Base-by-base conservation (phyloP, 1,140 invertebrate species). In the Elysia chlorotica region DNA sequence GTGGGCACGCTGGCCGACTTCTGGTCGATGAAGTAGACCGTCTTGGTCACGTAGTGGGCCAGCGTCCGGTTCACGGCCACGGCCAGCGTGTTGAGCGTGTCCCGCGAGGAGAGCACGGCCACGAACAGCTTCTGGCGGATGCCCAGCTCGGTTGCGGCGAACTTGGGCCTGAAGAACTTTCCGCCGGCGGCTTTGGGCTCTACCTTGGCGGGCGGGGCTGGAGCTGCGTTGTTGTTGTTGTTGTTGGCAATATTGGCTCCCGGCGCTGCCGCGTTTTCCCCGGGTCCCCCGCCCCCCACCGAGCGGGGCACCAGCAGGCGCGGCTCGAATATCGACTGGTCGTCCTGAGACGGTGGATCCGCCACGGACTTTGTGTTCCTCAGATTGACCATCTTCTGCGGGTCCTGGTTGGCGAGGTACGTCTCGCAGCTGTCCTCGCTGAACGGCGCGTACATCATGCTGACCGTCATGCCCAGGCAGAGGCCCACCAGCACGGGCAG, bases 121-220 rank as follows among this genome's bases (percentile, higher is more conserved):
- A 96, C 91, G 80, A 97, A 93, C n/a, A 97, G 83, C 83, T 95
- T 95, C 37, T 96, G 93, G 59, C 92, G 90, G 61, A 98, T 96
- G 1, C 94, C 95, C 37, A 98, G 89, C 87, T 98, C 96, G 0
- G 95, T 96, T 19, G 93, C 95, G 85, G 96, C 96, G 88, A 96
- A 98, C 36, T 95, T 89, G 0, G 95, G 95, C 5, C 96, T 90
- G 63, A 82, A 73, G 28, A 86, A 75, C 74, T 86, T 85, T 67
- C 62, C 23, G 65, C 59, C 17, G 61, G 38, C 48, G 61, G 38
- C 48, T 53, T 66, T 37, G 1, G 31, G 36, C 6, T 35, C 65
- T 2, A 28, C 35, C 25, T 72, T 53, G 38, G 38, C 65, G 38
- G 66, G 54, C 25, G 67, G 68, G n/a, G 38, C 53, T n/a, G 30